Evolutionary conservation across 2,888 invertebrate species (phyloP).

Genomic region (Calliopum simillimum): DNA sequence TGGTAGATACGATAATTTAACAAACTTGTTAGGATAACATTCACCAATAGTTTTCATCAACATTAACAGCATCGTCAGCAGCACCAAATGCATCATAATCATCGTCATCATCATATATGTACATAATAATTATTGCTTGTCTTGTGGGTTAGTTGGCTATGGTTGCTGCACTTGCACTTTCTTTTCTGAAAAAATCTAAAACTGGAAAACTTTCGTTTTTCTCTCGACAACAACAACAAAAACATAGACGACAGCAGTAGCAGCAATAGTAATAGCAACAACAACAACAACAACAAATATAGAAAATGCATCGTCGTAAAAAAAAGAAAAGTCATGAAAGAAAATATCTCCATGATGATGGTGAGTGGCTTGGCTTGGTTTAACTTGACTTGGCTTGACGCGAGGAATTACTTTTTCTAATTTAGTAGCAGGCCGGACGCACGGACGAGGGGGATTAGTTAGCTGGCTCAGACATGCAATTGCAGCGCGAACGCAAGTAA

Average conservation of each 20-base stretch:
- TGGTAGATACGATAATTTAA: no score
- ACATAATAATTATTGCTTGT: constrained; percentile 43
- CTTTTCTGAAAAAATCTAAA: constrained; percentile 50
- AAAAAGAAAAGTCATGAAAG: constrained; percentile 23
- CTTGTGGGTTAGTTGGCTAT: constrained; percentile 47
- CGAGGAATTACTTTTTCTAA: constrained; percentile 20
- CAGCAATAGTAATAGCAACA: constrained; percentile 32
- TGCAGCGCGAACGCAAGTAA: not conserved
- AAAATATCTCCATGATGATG: constrained; percentile 25
- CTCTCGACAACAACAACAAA: constrained; percentile 56
- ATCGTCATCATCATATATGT: constrained; percentile 9
- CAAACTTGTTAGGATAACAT: constrained; percentile 25
- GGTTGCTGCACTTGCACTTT: constrained; percentile 65
- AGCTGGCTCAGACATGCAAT: constrained; percentile 37
- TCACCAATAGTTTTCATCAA: constrained; percentile 14
- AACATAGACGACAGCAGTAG: constrained; percentile 50
- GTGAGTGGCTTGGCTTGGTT: constrained; percentile 15
- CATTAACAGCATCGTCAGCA: not conserved
- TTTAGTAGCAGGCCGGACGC: not conserved
- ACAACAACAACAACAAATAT: constrained; percentile 35
- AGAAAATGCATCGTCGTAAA: constrained; percentile 34
- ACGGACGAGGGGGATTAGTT: constrained; percentile 8
- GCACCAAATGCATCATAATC: not conserved
- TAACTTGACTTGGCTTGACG: not conserved
- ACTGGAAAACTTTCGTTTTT: constrained; percentile 66